Base-by-base conservation (phyloP, 2,888 invertebrate genomes). In the Hedya salicella region DNA sequence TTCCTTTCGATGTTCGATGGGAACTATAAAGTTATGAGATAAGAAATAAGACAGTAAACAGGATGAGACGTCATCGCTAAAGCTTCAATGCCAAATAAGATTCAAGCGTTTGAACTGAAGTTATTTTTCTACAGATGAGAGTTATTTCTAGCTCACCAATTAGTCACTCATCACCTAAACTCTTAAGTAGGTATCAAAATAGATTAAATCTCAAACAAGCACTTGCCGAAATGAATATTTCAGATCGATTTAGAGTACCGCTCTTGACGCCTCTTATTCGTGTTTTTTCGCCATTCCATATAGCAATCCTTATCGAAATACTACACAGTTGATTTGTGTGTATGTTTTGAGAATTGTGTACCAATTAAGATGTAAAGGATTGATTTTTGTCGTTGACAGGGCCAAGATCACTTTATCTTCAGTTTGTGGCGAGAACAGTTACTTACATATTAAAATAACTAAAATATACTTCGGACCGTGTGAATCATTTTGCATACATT, bases 401-500 rank as follows among this genome's bases (percentile, higher is more conserved):
- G 36, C 36, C 52, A 52, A 53, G 36, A 39, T n/a, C 52, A n/a
- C 17, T 16, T 39, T 53, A 21, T 17, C 11, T 8, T 5, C 57
- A n/a, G 57, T 19, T 57, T 11, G 11, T 13, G 44, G 57, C 16
- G 30, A 16, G n/a, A 6, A 17, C 1, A 11, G 42, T 25, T 9
- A 42, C n/a, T n/a, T n/a, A n/a, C n/a, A n/a, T n/a, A n/a, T n/a
- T n/a, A n/a, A n/a, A n/a, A n/a, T n/a, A n/a, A n/a, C n/a, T n/a
- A n/a, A n/a, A n/a, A n/a, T n/a, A n/a, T n/a, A n/a, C n/a, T n/a
- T n/a, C n/a, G n/a, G n/a, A 44, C 17, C 9, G 8, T 17, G 1
- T 16, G 1, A 9, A 44, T 17, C 2, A 8, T 42, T 1, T 42
- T 8, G 19, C 39, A 17, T 53, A n/a, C 36, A 11, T n/a, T 53